Conservation (phyloP, 2,888 invertebrate genomes). For the Halictus ligatus region DNA sequence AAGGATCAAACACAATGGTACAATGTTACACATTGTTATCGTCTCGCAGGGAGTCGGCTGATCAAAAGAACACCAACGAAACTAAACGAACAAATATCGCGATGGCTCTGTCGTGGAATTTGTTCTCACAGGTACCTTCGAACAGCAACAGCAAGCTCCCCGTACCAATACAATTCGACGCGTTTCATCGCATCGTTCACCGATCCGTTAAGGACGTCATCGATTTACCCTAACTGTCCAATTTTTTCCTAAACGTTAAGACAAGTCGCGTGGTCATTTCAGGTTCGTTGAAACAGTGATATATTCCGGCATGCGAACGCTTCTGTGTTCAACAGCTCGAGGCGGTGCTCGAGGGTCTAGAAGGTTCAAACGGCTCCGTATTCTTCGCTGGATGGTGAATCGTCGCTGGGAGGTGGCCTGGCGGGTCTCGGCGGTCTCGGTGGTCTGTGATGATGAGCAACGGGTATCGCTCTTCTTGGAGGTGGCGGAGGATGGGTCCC, state of each 20-base stretch:
- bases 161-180: slow-evolving; percentile 15
- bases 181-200: slow-evolving; percentile 20
- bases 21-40: no score
- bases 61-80: background rate
- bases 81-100: slow-evolving; percentile 10
- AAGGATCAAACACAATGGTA: background rate
- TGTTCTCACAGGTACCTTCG: slow-evolving; percentile 43
- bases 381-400: slow-evolving; percentile 83
- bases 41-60: no score
- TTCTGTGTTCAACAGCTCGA: slow-evolving; percentile 25
- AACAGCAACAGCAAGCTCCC: slow-evolving; percentile 35
- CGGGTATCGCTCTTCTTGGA: slow-evolving; percentile 81
- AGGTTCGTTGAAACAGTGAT: slow-evolving; percentile 42
- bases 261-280: slow-evolving; percentile 13
- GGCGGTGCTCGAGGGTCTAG: slow-evolving; percentile 1
- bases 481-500: slow-evolving; percentile 85
- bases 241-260: slow-evolving; percentile 13
- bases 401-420: slow-evolving; percentile 81
- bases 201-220: background rate
- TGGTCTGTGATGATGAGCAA: slow-evolving; percentile 76
- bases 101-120: slow-evolving; percentile 23
- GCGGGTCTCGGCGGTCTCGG: slow-evolving; percentile 80
- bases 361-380: slow-evolving; percentile 81
- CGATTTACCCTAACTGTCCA: slow-evolving; percentile 1
- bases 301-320: slow-evolving; percentile 29